Evolutionary conservation across 2,888 invertebrate genomes (phyloP).

Genomic region (Drosophila phalerata): DNA sequence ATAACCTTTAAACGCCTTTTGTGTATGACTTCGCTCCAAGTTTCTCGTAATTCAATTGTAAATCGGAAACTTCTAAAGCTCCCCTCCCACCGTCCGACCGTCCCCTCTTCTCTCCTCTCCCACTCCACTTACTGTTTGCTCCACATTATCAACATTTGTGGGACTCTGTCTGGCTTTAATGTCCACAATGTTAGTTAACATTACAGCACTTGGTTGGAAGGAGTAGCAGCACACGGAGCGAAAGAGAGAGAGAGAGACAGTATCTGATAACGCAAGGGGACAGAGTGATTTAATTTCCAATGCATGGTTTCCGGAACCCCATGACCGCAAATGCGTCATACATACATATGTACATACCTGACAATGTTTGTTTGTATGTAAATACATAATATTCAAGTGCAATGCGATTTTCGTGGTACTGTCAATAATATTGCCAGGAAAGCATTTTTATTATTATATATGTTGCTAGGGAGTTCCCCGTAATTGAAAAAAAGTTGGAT

Average conservation of each 20-base stretch:
- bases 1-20: constrained; percentile 66
- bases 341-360: not conserved
- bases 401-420: constrained; percentile 13
- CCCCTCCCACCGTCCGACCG: too few species aligned
- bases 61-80: constrained; percentile 32
- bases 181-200: constrained; percentile 36
- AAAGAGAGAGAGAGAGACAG: constrained; percentile 14
- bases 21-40: constrained; percentile 13
- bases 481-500: constrained; percentile 10
- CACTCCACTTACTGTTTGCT: constrained; percentile 7
- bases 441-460: not conserved
- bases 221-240: not conserved
- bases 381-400: not conserved
- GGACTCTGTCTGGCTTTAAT: constrained; percentile 3
- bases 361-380: not conserved
- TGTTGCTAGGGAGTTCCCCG: constrained; percentile 21
- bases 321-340: constrained; percentile 50
- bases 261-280: constrained; percentile 42
- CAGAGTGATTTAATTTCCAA: constrained; percentile 14
- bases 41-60: constrained; percentile 44
- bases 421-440: not conserved
- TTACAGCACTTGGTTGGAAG: constrained; percentile 9
- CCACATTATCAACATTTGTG: constrained; percentile 28
- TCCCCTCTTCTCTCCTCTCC: not conserved
- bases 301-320: constrained; percentile 26